Base-by-base conservation (phyloP, 2,888 invertebrate genomes). In the Trichacis sp. region DNA sequence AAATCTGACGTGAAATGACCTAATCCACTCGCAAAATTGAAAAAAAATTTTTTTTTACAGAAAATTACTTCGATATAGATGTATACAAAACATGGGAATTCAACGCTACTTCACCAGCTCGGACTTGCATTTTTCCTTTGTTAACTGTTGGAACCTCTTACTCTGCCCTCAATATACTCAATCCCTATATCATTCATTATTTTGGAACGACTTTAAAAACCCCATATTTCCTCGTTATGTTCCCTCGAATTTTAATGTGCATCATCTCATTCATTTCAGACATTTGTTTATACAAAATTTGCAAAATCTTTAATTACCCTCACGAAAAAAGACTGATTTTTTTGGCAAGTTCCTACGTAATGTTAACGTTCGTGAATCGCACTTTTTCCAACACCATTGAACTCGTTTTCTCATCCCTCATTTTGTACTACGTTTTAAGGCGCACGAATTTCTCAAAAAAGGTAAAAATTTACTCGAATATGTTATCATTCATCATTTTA, bases 301-400 rank as follows among this genome's bases (percentile, higher is more conserved):
- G 94, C 80, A 83, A 87, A 29, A 83, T 91, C 17, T 93, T 93
- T 71, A 90, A 90, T 42, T 89, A 93, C 74, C 91, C 91, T 72
- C 90, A 89, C 77, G 89, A 89, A 76, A 89, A 89, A 51, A 88
- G 92, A 61, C 84, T 95, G 1, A 85, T 91, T 62, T 88, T 94
- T 29, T 88, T 94, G 78, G 91, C 94, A 6, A 94, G 93, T 78
- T 96, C 96, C 0, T 96, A 94, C 86, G 90, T 97, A 0, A 89
- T 93, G 71, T 82, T 96, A 15, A 89, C 93, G 1, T 97, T 93
- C 80, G 91, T 92, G 24, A 93, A 94, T 2, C 88, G 93, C 74
- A 94, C 96, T 17, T 95, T 98, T 82, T 94, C 96, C 1, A 97
- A 97, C 81, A 89, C 93, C 4, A 86, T 95, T 52, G 97, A 98